These are phyloP conservation scores for Todiramphus saurophagus DNA, from an alignment of 2,113 vertebrate genomes.

Conservation along the genomic window DNA sequence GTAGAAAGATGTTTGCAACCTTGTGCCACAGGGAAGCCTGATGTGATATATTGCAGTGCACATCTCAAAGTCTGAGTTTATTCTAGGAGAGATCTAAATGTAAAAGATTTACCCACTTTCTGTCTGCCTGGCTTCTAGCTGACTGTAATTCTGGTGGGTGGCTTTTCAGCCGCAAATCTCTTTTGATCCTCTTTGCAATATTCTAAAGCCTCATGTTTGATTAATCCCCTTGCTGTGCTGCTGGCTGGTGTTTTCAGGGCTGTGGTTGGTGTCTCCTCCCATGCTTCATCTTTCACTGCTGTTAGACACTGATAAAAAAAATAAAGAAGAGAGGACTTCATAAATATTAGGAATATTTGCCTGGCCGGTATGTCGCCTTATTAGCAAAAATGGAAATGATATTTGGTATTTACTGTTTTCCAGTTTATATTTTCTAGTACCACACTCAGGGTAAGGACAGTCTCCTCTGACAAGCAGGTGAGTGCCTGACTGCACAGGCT, in stretches of 20 bases:
- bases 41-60: neutral
- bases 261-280: neutral
- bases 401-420: neutral
- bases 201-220: constrained; percentile 45
- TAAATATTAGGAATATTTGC: neutral
- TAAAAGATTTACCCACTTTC: neutral
- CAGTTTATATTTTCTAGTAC: neutral
- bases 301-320: neutral
- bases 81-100: neutral
- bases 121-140: neutral
- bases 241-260: neutral
- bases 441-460: fast-evolving
- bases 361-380: neutral
- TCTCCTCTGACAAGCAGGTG: neutral
- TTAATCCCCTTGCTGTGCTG: constrained; percentile 47
- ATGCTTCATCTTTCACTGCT: neutral
- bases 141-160: constrained; percentile 26
- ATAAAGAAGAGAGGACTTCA: neutral
- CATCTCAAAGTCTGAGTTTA: neutral
- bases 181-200: constrained; percentile 66
- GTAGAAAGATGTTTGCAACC: neutral
- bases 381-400: neutral
- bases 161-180: constrained; percentile 56
- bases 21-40: neutral
- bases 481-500: neutral